phyloP scores from a whole-genome alignment of 2,797 vertebrate genomes.

The Oreochromis grahami region DNA sequence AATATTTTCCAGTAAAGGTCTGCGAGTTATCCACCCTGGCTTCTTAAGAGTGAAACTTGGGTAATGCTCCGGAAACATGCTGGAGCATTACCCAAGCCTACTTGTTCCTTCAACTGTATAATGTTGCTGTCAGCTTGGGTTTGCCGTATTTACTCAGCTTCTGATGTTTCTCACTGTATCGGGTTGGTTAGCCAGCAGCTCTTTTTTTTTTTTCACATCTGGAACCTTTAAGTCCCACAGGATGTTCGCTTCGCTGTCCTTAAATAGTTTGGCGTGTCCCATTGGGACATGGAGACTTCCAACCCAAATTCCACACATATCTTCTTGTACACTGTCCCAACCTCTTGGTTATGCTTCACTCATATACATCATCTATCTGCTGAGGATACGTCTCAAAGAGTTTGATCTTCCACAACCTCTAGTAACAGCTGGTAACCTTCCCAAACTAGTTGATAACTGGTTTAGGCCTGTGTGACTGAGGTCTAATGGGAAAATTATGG shows the following conservation, averaged over 20 bases:
- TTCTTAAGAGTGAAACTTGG: neutral
- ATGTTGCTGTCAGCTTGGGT: neutral
- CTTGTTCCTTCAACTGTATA: neutral
- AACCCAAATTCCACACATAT: neutral
- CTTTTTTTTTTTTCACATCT: no score
- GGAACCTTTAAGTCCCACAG: neutral
- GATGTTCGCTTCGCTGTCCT: neutral
- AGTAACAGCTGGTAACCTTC: neutral
- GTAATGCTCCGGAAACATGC: neutral
- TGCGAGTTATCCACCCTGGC: neutral
- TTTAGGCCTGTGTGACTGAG: neutral
- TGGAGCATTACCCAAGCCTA: neutral
- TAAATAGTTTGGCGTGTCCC: neutral
- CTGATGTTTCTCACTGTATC: neutral
- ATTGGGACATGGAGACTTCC: neutral
- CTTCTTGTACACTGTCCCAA: neutral
- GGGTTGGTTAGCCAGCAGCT: neutral
- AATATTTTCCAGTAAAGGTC: accelerated
- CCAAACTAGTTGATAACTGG: neutral
- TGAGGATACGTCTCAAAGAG: neutral
- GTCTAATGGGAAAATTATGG: neutral
- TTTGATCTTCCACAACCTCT: neutral
- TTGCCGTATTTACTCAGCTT: neutral
- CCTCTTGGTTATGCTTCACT: neutral
- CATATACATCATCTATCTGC: neutral